These are phyloP conservation scores for Bovichtus diacanthus DNA, from an alignment of 2,797 vertebrate species.

Conservation along the genomic window DNA sequence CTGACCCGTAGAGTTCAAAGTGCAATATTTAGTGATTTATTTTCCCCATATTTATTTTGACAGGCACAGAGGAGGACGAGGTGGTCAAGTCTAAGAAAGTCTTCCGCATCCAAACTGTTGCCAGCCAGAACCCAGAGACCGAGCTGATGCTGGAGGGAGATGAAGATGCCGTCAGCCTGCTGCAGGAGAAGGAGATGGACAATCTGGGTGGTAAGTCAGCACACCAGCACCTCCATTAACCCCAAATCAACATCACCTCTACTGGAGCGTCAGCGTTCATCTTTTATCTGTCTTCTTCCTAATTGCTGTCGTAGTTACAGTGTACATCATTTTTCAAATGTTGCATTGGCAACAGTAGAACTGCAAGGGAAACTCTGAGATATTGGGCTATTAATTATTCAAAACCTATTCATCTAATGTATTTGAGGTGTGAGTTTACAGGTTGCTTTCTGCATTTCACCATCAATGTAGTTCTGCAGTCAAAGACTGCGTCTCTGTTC, in stretches of 20 bases:
- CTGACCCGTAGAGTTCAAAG: conserved; percentile 22
- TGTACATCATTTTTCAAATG: not conserved
- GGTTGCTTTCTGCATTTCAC: not conserved
- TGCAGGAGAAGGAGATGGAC: conserved; percentile 98
- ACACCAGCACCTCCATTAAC: conserved; percentile 36
- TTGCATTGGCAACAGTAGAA: not conserved
- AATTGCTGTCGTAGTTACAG: conserved; percentile 6
- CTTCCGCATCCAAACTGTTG: conserved; percentile 88
- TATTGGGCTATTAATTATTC: not conserved
- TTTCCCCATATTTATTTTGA: conserved; percentile 10
- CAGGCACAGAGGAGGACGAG: conserved; percentile 92
- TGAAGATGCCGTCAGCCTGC: conserved; percentile 93
- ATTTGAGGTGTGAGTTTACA: not conserved
- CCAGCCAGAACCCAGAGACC: conserved; percentile 91
- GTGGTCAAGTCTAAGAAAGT: conserved; percentile 89
- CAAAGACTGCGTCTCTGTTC: conserved; percentile 37
- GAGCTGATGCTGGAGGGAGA: conserved; percentile 96
- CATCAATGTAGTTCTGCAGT: conserved; percentile 2
- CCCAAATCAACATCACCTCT: conserved; percentile 20
- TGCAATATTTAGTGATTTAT: conserved; percentile 11
- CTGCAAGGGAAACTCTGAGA: not conserved
- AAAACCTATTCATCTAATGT: not conserved
- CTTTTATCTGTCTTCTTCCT: conserved; percentile 6
- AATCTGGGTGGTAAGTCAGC: conserved; percentile 91
- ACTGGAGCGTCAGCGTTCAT: conserved; percentile 4